Percentiles rank a stretch among this genome's conserved stretches.
Conservation (phyloP, 2,888 invertebrate genomes). For the Meteorus colon region DNA sequence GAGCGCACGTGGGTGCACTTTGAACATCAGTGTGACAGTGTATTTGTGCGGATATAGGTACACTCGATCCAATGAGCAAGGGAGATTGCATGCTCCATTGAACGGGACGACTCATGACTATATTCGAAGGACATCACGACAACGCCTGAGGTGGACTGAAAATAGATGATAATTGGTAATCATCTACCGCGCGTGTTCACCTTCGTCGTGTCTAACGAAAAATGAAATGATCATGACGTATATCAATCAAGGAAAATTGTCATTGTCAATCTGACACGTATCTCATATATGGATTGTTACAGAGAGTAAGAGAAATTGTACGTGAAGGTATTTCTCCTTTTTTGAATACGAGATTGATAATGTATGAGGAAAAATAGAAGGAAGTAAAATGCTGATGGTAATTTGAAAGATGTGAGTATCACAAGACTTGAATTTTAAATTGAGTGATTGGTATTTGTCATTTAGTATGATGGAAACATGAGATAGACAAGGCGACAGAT, state of each 20-base stretch:
- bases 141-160: slow-evolving; percentile 37
- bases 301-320: not conserved
- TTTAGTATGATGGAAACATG: not conserved
- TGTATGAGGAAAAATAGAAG: not conserved
- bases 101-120: slow-evolving; percentile 32
- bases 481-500: not conserved
- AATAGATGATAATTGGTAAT: slow-evolving; percentile 46
- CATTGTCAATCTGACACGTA: not conserved
- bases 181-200: slow-evolving; percentile 22
- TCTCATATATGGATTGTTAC: not conserved
- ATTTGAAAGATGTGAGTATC: not conserved
- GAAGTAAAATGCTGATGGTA: not conserved
- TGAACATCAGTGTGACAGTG: slow-evolving; percentile 14
- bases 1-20: slow-evolving; percentile 25
- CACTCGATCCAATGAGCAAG: slow-evolving; percentile 17
- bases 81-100: slow-evolving; percentile 26
- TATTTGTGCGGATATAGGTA: slow-evolving; percentile 15
- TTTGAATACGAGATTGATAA: not conserved
- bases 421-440: not conserved
- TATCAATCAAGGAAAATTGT: slow-evolving; percentile 19
- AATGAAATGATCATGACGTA: slow-evolving; percentile 1
- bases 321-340: not conserved
- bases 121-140: slow-evolving; percentile 33
- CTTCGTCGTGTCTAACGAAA: not conserved
- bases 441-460: too few species aligned